Conservation (phyloP, 2,888 invertebrate genomes). For the Zygothrica quintamaculata region DNA sequence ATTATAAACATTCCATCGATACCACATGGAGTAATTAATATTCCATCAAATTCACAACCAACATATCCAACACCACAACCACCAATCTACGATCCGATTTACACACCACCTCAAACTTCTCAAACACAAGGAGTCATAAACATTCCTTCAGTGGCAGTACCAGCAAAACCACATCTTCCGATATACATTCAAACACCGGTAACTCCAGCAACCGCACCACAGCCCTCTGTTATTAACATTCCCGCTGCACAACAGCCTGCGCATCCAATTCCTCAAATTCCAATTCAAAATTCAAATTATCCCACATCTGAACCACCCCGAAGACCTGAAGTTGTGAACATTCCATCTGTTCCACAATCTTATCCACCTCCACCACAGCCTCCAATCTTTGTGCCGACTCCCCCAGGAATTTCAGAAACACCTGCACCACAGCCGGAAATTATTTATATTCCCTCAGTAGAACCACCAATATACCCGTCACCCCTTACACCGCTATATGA, state of each 20-base stretch:
- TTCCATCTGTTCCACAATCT: constrained; percentile 10
- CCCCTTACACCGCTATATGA: constrained; percentile 11
- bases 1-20: constrained; percentile 35
- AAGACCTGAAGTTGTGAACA: constrained; percentile 11
- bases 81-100: constrained; percentile 53
- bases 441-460: constrained; percentile 20
- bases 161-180: constrained; percentile 19
- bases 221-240: constrained; percentile 31
- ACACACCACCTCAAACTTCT: constrained; percentile 24
- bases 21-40: constrained; percentile 21
- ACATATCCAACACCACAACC: constrained; percentile 17
- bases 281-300: constrained; percentile 5
- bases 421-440: constrained; percentile 15
- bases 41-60: constrained; percentile 28
- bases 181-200: constrained; percentile 15
- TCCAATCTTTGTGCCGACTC: constrained; percentile 18
- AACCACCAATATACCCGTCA: constrained; percentile 17
- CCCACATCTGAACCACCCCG: constrained; percentile 5
- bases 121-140: constrained; percentile 36
- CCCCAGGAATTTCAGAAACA: neutral
- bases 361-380: constrained; percentile 20
- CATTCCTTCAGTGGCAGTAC: constrained; percentile 29
- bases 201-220: constrained; percentile 11
- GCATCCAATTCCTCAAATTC: constrained; percentile 22
- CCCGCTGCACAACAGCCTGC: constrained; percentile 34